Base-by-base conservation (phyloP, 1,140 invertebrate genomes). In the Lordiphosa stackelbergi region DNA sequence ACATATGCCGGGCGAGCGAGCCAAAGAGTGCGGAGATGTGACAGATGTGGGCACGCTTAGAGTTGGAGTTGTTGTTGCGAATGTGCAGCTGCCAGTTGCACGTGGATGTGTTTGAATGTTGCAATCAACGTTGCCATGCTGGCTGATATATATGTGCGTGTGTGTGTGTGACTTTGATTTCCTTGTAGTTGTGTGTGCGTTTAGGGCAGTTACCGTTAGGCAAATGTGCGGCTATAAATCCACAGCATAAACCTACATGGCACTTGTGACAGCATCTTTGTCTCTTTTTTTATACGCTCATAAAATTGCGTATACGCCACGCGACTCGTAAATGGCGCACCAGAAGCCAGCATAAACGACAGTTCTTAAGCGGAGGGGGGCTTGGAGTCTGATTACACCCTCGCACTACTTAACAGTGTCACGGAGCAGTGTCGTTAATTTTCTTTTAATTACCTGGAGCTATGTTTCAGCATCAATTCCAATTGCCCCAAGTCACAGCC, bases 81-180 rank as follows among this genome's bases (percentile, higher is more conserved):
- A 31, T 45, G 53, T 36, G 35, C 48, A 54, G 37, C 37, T 72
- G 51, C 49, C 45, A 47, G 63, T 36, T 64, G 73, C 68, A 72
- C 63, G 75, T n/a, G 42, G 66, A 28, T 53, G 24, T 43, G 19
- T 19, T 12, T 60, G 66, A 54, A 69, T 61, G 75, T 47, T 75
- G 71, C 75, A 81, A 81, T 81, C 75, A 83, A 62, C 77, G 61
- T 45, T 81, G 75, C 65, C 77, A 79, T 46, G 38, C 24, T 7
- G 24, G 3, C 13, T 28, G 3, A 8, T 19, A 36, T 16, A 28
- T 22, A 31, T 16, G 38, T 36, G 11, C 36, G 19, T 37, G 19
- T 46, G 34, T 46, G 42, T 34, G 43, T 69, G 46, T 69, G 77
- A 81, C 75, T 72, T 75, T 83, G 75, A 81, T 75, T 83, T 83